Evolutionary conservation across 2,888 invertebrate genomes (phyloP), one percentile per base, ranked within the genome.

Genomic region (Gnatocerus cornutus): DNA sequence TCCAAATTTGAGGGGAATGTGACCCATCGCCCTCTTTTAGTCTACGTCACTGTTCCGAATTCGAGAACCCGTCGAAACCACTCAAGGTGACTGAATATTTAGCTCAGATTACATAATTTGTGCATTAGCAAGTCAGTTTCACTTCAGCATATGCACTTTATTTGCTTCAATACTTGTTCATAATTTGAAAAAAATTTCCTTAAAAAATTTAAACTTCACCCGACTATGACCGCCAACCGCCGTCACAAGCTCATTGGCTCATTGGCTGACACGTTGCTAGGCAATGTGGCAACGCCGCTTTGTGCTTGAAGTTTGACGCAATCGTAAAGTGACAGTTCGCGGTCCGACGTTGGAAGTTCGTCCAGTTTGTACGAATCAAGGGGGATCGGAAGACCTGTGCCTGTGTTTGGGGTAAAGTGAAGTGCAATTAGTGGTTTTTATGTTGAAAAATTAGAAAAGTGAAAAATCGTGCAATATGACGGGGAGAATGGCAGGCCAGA

Each of bases 401-500:
- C 33, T 50, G 61, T 58, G 61, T 37, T 48, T 21, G 27, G 56
- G 21, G 29, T 12, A 37, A 59, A 61, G 65, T 65, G 69, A 37
- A 69, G 65, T 59, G 65, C 33, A 52, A n/a, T 13, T 16, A 43
- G 39, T 46, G 46, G 27, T 56, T 67, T 67, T 45, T 41, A 67
- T 62, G 71, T 33, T 46, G 10, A 6, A 14, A 48, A 29, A 13
- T 12, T 8, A 13, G 30, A 59, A 29, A 65, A 72, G 69, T 69
- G 65, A 46, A 69, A 37, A 14, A 13, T 37, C 9, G 71, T 70
- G 71, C 70, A 69, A 71, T 56, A 72, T 66, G 73, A 63, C 67
- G 43, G 63, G 67, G 56, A 63, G 71, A 63, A 95, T 96, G 95
- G 95, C 97, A 85, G 98, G 98, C 86, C 99, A 99, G 90, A 98